Base-by-base conservation (phyloP, 2,888 invertebrate genomes). In the Leptodirus hochenwartii region DNA sequence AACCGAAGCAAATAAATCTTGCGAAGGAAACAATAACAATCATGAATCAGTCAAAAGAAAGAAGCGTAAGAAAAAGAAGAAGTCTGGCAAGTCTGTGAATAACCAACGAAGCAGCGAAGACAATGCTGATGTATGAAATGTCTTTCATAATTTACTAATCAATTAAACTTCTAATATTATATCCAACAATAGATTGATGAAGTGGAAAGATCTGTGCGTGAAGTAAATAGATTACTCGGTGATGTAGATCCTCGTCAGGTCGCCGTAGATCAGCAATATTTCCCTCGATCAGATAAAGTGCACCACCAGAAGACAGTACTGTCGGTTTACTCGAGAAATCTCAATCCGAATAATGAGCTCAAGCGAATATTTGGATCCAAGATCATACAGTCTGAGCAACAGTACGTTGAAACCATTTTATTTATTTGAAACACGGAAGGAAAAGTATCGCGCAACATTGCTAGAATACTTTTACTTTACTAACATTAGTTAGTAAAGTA, bases 291-390 rank as follows among this genome's bases (percentile, higher is more conserved):
- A n/a, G n/a, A 58, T n/a, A n/a, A n/a, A n/a, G n/a, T n/a, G n/a
- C 41, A 46, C 17, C 41, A 37, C 30, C 36, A 38, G 27, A 62
- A 65, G 40, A 57, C 64, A 24, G 51, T 75, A 17, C 54, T 81
- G 6, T 58, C 54, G 28, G 64, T 79, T 15, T 74, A 78, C 37
- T 61, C 68, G 37, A 75, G 75, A 46, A 64, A 77, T 50, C 56
- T 84, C 13, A 81, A 81, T 58, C 70, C 78, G 8, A 75, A 76
- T 39, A 78, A 78, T 56, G 84, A 84, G 56, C 60, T 84, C 48
- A 74, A 76, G 36, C 65, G 71, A 45, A 79, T 81, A 45, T 84
- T 84, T 61, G 82, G 84, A 13, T 71, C 75, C 12, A 71, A 73
- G 52, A 74, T 78, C 30, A 66, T 81, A 13, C 76, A 75, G 52